phyloP scores from a whole-genome alignment of 2,113 vertebrate species.

The Caretta caretta region DNA sequence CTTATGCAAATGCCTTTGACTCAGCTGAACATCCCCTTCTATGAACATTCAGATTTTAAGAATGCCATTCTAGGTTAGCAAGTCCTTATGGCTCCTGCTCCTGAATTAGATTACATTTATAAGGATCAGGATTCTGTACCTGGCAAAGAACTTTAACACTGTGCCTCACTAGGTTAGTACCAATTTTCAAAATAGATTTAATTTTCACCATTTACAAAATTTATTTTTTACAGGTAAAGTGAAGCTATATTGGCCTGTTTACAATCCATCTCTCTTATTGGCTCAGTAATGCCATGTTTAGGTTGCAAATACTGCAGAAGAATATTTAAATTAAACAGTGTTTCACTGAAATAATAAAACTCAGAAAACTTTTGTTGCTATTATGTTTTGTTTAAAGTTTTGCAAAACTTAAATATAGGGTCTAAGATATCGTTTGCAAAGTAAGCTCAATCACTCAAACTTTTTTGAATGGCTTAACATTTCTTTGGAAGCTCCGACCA shows the following conservation, averaged over 20 bases:
- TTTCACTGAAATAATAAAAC: not conserved
- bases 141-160: not conserved
- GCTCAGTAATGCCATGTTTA: not conserved
- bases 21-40: not conserved
- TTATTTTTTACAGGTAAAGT: not conserved
- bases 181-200: not conserved
- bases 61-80: not conserved
- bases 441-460: not conserved
- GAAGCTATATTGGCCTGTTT: not conserved
- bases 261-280: not conserved
- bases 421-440: conserved; percentile 26
- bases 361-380: not conserved
- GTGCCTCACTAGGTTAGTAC: not conserved
- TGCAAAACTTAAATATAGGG: not conserved
- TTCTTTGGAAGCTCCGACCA: conserved; percentile 23
- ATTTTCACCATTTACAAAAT: not conserved
- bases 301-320: not conserved
- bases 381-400: not conserved
- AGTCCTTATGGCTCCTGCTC: rapidly evolving
- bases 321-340: not conserved
- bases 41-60: not conserved
- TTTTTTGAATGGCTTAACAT: not conserved
- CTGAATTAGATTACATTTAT: not conserved
- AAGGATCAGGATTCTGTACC: rapidly evolving
- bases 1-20: not conserved